phyloP scores from a whole-genome alignment of 2,888 invertebrate genomes.

The Plagiodera versicolora region DNA sequence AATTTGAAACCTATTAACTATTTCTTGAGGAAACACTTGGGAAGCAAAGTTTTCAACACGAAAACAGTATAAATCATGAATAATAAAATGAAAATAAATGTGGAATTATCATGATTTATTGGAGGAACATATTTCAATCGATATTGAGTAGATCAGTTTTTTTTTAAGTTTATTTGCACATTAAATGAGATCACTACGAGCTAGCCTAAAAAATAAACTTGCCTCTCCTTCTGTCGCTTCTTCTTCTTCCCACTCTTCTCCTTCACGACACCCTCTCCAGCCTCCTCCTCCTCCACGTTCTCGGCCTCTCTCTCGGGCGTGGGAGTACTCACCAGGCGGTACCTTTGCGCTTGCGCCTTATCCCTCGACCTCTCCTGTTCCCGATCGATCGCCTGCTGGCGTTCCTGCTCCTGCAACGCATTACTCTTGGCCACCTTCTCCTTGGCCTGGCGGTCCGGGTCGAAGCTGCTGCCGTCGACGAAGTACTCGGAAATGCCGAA shows the following conservation, averaged over 20 bases:
- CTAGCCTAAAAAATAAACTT: constrained; percentile 50
- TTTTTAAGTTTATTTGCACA: too few relatives aligned
- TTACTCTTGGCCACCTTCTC: constrained; percentile 58
- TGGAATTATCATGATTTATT: too few relatives aligned
- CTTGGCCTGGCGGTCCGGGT: constrained; percentile 72
- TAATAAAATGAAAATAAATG: too few relatives aligned
- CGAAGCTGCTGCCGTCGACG: constrained; percentile 91
- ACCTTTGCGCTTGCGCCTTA: constrained; percentile 57
- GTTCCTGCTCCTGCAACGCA: constrained; percentile 54
- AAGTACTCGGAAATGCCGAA: constrained; percentile 94
- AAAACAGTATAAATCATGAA: too few relatives aligned
- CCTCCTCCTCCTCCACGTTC: constrained; percentile 16
- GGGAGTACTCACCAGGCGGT: constrained; percentile 77
- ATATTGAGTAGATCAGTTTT: too few relatives aligned
- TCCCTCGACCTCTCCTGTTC: constrained; percentile 58
- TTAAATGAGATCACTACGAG: too few relatives aligned
- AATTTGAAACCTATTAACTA: too few relatives aligned
- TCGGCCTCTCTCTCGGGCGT: constrained; percentile 59
- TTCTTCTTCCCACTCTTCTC: constrained; percentile 50
- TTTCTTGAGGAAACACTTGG: too few relatives aligned
- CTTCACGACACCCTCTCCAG: constrained; percentile 30
- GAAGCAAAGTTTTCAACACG: too few relatives aligned
- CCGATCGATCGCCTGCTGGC: constrained; percentile 52
- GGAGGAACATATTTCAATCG: too few relatives aligned
- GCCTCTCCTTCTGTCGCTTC: constrained; percentile 73